Percentiles rank a stretch among this genome's conserved stretches.
Evolutionary conservation across 2,113 vertebrate genomes (phyloP).

Genomic region (Leucosticte australis): DNA sequence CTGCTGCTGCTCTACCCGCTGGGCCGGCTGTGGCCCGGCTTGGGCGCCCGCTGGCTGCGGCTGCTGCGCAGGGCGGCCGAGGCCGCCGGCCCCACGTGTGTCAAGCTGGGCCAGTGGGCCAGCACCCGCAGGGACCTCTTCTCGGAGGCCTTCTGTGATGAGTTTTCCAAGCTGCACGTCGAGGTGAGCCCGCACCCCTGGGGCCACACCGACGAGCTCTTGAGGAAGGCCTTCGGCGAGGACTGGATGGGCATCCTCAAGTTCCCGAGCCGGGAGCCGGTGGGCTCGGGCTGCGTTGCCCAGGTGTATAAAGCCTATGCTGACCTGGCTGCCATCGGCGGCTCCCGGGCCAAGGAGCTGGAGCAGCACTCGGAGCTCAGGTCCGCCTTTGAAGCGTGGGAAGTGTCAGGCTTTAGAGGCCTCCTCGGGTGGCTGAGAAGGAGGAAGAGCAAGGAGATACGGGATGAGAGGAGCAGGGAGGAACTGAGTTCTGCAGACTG

Average conservation of each 20-base stretch:
- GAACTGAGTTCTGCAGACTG: conserved; percentile 23
- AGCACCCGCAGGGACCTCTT: conserved; percentile 93
- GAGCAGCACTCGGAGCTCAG: conserved; percentile 40
- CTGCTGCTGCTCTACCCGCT: conserved; percentile 85
- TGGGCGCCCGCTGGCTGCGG: conserved; percentile 76
- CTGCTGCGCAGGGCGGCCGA: conserved; percentile 87
- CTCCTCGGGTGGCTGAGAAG: conserved; percentile 51
- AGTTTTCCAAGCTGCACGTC: conserved; percentile 87
- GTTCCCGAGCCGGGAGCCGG: conserved; percentile 84
- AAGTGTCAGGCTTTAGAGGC: conserved; percentile 70
- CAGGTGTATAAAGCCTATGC: conserved; percentile 91
- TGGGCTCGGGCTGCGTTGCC: conserved; percentile 91
- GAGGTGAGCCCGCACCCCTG: conserved; percentile 86
- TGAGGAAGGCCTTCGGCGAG: conserved; percentile 85
- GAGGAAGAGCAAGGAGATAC: conserved; percentile 26
- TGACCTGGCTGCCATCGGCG: conserved; percentile 69
- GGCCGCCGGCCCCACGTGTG: conserved; percentile 87
- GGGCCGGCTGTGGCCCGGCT: conserved; percentile 73
- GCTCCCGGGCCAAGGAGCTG: conserved; percentile 59
- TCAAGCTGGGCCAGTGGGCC: conserved; percentile 96
- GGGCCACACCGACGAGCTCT: conserved; percentile 82
- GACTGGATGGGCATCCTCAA: conserved; percentile 78
- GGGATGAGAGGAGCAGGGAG: background rate
- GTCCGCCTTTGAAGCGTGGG: conserved; percentile 78
- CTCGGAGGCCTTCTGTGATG: conserved; percentile 84